Percentiles rank a stretch among this genome's conserved stretches.
Conservation (phyloP, 2,888 invertebrate species). For the Tipula vernalis region DNA sequence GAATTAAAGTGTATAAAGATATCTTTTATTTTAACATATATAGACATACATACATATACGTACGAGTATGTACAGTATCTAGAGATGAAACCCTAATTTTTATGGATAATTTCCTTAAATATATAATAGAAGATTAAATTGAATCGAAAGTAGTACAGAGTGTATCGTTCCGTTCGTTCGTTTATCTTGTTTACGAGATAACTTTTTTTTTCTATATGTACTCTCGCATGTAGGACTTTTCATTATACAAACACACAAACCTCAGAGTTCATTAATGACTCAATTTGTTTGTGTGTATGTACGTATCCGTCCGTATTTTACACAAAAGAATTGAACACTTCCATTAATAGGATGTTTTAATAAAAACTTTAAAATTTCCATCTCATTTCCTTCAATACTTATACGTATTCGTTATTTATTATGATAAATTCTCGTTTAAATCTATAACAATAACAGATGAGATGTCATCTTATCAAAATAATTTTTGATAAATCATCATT, state of each 20-base stretch:
- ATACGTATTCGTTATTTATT: not conserved
- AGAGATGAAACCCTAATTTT: not conserved
- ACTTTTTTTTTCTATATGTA: not conserved
- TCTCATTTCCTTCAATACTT: not conserved
- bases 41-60: not conserved
- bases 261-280: not conserved
- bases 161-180: not conserved
- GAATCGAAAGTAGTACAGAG: not conserved
- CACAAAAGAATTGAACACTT: not conserved
- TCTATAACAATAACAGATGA: not conserved
- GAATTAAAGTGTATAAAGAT: not conserved
- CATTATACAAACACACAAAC: not conserved
- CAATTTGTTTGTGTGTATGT: not conserved
- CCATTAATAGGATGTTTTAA: not conserved
- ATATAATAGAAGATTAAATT: not conserved
- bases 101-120: conserved; percentile 4
- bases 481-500: conserved; percentile 4
- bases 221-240: not conserved
- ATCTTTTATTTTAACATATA: not conserved
- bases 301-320: not conserved
- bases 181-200: not conserved
- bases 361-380: not conserved
- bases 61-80: not conserved
- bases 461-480: not conserved
- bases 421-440: not conserved